These are phyloP conservation scores for Anodontia alba DNA, from an alignment of 2,888 invertebrate genomes.

Conservation along the genomic window DNA sequence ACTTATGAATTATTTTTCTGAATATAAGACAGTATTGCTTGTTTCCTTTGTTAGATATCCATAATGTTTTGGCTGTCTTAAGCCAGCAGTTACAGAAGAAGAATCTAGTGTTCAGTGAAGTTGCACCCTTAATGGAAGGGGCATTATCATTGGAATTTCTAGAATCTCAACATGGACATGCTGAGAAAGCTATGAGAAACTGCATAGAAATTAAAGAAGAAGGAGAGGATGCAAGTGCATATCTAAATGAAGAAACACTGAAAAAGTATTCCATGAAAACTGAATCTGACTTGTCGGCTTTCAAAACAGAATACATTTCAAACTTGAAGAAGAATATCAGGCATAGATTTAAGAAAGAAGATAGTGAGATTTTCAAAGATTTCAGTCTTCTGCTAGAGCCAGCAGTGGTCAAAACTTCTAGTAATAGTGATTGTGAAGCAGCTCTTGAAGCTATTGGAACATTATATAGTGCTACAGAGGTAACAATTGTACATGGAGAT, in stretches of 20 bases:
- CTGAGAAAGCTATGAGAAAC: constrained; percentile 14
- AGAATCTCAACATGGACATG: constrained; percentile 25
- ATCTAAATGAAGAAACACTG: constrained; percentile 22
- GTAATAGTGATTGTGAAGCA: neutral
- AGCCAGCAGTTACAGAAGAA: constrained; percentile 41
- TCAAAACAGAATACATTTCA: constrained; percentile 21
- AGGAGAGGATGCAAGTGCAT: neutral
- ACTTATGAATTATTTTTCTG: constrained; percentile 39
- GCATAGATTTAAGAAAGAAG: constrained; percentile 34
- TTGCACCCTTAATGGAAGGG: constrained; percentile 36
- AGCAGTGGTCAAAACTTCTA: neutral
- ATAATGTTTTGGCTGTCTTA: constrained; percentile 28
- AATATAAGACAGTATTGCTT: constrained; percentile 40
- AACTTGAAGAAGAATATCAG: constrained; percentile 40
- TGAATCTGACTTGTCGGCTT: constrained; percentile 28
- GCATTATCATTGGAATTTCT: constrained; percentile 27
- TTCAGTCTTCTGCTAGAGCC: constrained; percentile 36
- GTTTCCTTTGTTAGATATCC: constrained; percentile 53
- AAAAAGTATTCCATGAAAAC: neutral
- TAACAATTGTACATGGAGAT: neutral
- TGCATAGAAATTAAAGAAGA: no score
- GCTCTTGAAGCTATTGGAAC: neutral
- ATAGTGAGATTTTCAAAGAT: constrained; percentile 31
- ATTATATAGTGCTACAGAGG: neutral
- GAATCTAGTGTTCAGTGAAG: constrained; percentile 45